Evolutionary conservation across 2,888 invertebrate genomes (phyloP).

Genomic region (Gastrophysa polygoni): DNA sequence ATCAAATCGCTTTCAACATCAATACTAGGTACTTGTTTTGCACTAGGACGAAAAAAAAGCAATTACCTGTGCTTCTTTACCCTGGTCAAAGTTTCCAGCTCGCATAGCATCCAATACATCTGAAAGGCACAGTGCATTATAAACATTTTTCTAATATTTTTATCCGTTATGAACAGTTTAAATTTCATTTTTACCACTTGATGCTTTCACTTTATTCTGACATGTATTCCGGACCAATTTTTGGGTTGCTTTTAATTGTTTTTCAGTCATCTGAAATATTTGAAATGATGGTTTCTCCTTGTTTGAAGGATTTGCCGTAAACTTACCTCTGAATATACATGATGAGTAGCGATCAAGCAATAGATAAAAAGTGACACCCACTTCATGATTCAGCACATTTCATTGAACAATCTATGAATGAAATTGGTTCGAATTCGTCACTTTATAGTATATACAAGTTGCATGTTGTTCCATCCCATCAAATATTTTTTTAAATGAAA

Average conservation of each 20-base stretch:
- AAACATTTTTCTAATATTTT: conserved; percentile 11
- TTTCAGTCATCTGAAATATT: conserved; percentile 51
- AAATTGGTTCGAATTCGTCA: background rate
- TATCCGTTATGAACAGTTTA: too few relatives aligned
- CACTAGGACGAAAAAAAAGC: background rate
- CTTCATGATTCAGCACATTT: background rate
- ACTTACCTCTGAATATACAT: background rate
- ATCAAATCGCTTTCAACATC: too few relatives aligned
- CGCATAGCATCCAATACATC: conserved; percentile 40
- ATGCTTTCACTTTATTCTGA: conserved; percentile 66
- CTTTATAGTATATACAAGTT: background rate
- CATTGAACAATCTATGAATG: background rate
- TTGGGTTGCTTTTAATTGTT: conserved; percentile 68
- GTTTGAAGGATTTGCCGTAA: background rate
- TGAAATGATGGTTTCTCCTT: background rate
- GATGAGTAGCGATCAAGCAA: background rate
- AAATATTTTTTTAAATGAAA: background rate
- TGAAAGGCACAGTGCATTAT: conserved; percentile 23
- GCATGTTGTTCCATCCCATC: background rate
- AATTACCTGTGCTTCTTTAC: conserved; percentile 33
- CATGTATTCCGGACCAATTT: conserved; percentile 70
- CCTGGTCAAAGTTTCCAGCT: conserved; percentile 37
- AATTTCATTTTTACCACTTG: conserved; percentile 63
- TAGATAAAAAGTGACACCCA: background rate
- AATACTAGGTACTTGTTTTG: too few relatives aligned